Base-by-base conservation (phyloP, 2,888 invertebrate species). In the Drosophila anomalata region DNA sequence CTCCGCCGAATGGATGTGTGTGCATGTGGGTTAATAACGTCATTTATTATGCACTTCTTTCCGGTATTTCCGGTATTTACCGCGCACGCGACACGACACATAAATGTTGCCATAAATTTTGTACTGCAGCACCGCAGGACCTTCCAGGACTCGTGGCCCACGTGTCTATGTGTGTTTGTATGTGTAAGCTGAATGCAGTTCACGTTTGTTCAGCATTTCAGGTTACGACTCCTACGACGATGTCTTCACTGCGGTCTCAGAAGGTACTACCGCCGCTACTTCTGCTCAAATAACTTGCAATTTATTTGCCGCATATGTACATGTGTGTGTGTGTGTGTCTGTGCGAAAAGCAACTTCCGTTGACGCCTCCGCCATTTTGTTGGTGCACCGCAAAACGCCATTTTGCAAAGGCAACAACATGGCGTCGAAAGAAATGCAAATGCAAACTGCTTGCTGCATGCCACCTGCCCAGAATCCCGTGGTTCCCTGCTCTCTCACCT, bases 71-170 rank as follows among this genome's bases (percentile, higher is more conserved):
- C 84, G 84, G 84, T 85, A 85, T 85, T 85, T 85, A 85, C 84
- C 88, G 84, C 84, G 88, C 88, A 88, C 88, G 88, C 84, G 84
- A 85, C 84, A 88, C 88, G 84, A 88, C 84, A 85, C 88, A 85
- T 85, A 85, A 85, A 85, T 88, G 84, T 85, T 88, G 77, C 88
- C 82, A 85, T 85, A 88, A 85, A 85, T 85, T 85, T 78, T 75
- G 76, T 76, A 73, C 66, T 80, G 71, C 76, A 75, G 48, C 73
- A 69, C 81, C 76, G 58, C 88, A 80, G 75, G 79, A 83, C 69
- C 44, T 44, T 44, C 57, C 56, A 22, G 29, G 31, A 42, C 33
- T 31, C 6, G 6, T 20, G 11, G 56, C 41, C 57, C 11, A 46
- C 46, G 44, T 31, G 55, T 17, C 29, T 9, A 17, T 14, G 12